These are phyloP conservation scores for Brachionus angularis DNA, from an alignment of 1,140 invertebrate genomes.

Conservation along the genomic window DNA sequence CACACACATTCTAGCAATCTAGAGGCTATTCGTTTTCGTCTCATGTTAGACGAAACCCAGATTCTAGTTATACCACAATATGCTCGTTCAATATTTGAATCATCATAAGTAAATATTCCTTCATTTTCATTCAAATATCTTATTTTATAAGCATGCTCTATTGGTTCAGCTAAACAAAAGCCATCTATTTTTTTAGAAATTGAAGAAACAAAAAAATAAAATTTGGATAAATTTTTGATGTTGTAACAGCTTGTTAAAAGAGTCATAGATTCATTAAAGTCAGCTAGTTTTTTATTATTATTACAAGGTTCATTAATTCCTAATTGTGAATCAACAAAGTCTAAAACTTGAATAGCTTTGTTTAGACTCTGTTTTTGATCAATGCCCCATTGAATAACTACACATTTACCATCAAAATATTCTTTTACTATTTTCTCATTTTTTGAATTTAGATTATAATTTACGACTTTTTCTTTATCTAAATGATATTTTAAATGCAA, in stretches of 20 bases:
- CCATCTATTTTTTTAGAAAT: slow-evolving; percentile 16
- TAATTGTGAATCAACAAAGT: slow-evolving; percentile 19
- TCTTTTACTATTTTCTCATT: slow-evolving; percentile 10
- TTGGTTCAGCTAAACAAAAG: slow-evolving; percentile 27
- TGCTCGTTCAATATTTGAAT: neutral
- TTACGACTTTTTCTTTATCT: neutral
- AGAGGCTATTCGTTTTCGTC: slow-evolving; percentile 1
- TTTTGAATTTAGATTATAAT: neutral
- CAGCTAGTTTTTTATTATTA: too few relatives aligned
- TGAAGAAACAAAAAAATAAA: slow-evolving; percentile 25
- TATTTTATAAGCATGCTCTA: neutral
- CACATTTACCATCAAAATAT: slow-evolving; percentile 28
- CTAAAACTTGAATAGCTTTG: slow-evolving; percentile 19
- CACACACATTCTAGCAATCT: slow-evolving; percentile 19
- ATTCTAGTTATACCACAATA: slow-evolving; percentile 24
- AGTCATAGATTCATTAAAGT: too few relatives aligned
- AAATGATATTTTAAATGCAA: slow-evolving; percentile 13
- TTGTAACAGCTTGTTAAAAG: too few relatives aligned
- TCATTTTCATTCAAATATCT: slow-evolving; percentile 12
- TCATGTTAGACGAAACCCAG: slow-evolving; percentile 14
- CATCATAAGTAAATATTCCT: slow-evolving; percentile 10
- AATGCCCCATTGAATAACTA: slow-evolving; percentile 17
- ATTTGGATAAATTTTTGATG: slow-evolving; percentile 35
- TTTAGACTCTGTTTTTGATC: neutral
- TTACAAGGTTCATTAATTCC: slow-evolving; percentile 37